A percentile compares a stretch with the other conserved stretches of the same genome.
Conservation (phyloP, 2,797 vertebrate genomes). For the Podarcis lilfordi region DNA sequence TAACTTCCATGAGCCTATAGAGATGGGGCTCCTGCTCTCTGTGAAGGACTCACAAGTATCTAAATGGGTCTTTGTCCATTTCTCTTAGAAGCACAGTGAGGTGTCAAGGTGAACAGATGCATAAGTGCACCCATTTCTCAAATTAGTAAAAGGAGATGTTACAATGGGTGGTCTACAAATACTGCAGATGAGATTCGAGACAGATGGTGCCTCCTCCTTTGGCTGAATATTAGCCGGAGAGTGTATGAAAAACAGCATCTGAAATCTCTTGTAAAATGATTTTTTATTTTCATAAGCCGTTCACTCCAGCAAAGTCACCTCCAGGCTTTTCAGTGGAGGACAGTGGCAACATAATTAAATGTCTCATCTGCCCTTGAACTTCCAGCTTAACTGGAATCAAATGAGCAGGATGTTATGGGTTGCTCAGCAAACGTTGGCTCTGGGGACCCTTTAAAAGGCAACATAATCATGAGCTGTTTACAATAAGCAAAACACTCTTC, state of each 20-base stretch:
- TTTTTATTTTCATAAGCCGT: neutral
- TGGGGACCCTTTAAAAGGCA: neutral
- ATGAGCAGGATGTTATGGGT: neutral
- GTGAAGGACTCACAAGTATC: too few relatives aligned
- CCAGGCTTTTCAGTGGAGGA: neutral
- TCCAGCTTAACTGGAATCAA: neutral
- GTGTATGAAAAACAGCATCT: neutral
- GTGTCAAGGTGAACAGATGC: neutral
- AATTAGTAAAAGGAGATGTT: neutral
- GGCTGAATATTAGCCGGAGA: neutral
- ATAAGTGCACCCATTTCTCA: neutral
- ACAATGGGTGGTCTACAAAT: neutral
- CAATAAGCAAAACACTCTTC: fast-evolving
- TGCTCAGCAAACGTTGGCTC: neutral
- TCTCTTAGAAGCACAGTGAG: neutral
- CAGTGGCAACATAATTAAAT: neutral
- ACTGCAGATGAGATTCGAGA: neutral
- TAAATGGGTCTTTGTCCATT: neutral
- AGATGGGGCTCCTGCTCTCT: neutral
- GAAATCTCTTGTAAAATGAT: neutral
- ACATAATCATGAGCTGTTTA: neutral
- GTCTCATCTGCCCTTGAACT: neutral
- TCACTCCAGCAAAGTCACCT: neutral
- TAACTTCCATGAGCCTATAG: neutral
- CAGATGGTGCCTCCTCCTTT: neutral